Percentiles rank a stretch among this genome's conserved stretches.
Conservation (phyloP, 2,113 vertebrate species). For the Epinephelus cyanopodus region DNA sequence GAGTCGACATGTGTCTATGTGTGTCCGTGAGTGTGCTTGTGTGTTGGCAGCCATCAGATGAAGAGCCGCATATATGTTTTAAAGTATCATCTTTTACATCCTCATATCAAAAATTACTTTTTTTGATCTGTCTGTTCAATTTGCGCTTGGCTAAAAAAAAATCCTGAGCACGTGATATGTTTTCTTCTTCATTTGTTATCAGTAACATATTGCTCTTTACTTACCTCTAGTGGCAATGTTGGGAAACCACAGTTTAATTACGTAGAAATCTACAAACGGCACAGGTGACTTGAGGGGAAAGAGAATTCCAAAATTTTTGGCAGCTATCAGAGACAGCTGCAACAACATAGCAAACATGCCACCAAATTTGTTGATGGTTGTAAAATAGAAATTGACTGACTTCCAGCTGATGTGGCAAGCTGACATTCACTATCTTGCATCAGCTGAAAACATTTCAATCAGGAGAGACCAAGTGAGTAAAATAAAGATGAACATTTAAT, state of each 20-base stretch:
- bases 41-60: background rate
- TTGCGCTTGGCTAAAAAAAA: background rate
- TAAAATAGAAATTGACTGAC: background rate
- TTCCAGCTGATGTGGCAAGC: background rate
- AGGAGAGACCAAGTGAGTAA: no score
- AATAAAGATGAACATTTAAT: no score
- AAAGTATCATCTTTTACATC: background rate
- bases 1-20: conserved; percentile 37
- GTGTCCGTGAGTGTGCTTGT: background rate
- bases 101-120: background rate
- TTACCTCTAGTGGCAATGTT: background rate
- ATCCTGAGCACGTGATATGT: background rate
- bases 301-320: no score
- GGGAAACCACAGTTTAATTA: background rate
- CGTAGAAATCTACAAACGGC: no score
- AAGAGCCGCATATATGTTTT: conserved; percentile 1
- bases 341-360: no score
- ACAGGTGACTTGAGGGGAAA: no score
- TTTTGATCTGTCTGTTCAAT: background rate
- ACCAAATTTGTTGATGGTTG: no score
- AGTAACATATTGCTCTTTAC: background rate
- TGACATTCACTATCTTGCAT: background rate
- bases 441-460: no score
- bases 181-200: background rate
- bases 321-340: no score